Base-by-base conservation (phyloP, 2,888 invertebrate species). In the Amaurobius ferox region DNA sequence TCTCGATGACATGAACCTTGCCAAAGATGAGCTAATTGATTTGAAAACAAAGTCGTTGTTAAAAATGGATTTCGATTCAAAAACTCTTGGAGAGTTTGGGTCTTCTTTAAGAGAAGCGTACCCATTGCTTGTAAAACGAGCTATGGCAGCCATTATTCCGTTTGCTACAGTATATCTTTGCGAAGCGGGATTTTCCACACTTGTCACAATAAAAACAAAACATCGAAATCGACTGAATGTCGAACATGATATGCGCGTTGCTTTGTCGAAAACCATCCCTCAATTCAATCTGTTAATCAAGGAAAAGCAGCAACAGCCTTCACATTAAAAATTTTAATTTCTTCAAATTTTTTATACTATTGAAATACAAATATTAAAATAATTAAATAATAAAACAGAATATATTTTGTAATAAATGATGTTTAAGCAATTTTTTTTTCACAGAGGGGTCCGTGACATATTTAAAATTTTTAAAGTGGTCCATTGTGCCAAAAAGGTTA, bases 281-380 rank as follows among this genome's bases (percentile, higher is more conserved):
- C 73, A 73, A 73, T 73, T 73, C 73, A 73, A 73, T 73, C 73
- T 61, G 35, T 73, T 73, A 73, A 73, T 73, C 73, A 73, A 73
- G 73, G 73, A 61, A 73, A 73, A 73, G 61, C 61, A 73, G 73
- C 73, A 73, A 73, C 73, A 73, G 73, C 73, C 62, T 73, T 61
- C 73, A 61, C 73, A 73, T 61, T 61, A 73, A 73, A 73, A 32
- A 73, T 73, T 73, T 73, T 73, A 73, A 61, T 73, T 73, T 73
- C 73, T 73, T 73, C 73, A 73, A 73, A 61, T 73, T 73, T 73
- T 73, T 73, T 61, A 73, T 74, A 74, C 74, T 64, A 74, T 64
- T 74, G 74, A 62, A 74, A 74, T 74, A 74, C 62, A 74, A 74
- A 74, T 74, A 74, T 74, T 74, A 74, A 74, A 74, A 74, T 74